Base-by-base conservation (phyloP, 2,797 vertebrate species). In the Graptemys geographica region DNA sequence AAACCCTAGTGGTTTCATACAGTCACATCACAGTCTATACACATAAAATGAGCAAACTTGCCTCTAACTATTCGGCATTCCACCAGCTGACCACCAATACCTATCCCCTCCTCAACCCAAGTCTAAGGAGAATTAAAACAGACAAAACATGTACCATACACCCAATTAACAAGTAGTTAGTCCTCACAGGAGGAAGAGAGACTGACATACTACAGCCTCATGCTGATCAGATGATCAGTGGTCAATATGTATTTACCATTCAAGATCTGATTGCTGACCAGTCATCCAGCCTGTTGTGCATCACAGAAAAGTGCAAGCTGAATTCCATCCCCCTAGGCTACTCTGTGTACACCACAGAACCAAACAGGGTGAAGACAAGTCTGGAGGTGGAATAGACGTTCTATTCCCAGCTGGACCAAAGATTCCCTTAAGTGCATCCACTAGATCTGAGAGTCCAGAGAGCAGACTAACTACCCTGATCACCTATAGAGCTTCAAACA, bases 191-290 rank as follows among this genome's bases (percentile, higher is more conserved):
- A 83, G 47, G 37, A 51, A 51, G 79, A 72, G 4, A 72, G 5
- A 1, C 56, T 33, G 16, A 3, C 19, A 31, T 16, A 79, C 15
- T 31, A 37, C 2, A 88, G 11, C 21, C 83, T 87, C n/a, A 37
- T 1, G 11, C 41, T 69, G 31, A 33, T 33, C 59, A 33, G 59
- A 62, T 62, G 57, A 81, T 6, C 11, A 44, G 0, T 16, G 3
- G 53, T 27, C 37, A 81, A 31, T 4, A 57, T 3, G 0, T 37
- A 31, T 81, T 81, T 87, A 21, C 7, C 56, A 37, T 51, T 28
- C 25, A 31, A 2, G 12, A 16, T 57, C 44, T 69, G 53, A 86
- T 89, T 81, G 27, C 4, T 59, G 37, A 5, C n/a, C n/a, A 49
- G 28, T 78, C 51, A 80, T 7, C 33, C 57, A 88, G 0, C 9